These are phyloP conservation scores for Encarsia formosa DNA, from an alignment of 2,888 invertebrate species.

Conservation along the genomic window DNA sequence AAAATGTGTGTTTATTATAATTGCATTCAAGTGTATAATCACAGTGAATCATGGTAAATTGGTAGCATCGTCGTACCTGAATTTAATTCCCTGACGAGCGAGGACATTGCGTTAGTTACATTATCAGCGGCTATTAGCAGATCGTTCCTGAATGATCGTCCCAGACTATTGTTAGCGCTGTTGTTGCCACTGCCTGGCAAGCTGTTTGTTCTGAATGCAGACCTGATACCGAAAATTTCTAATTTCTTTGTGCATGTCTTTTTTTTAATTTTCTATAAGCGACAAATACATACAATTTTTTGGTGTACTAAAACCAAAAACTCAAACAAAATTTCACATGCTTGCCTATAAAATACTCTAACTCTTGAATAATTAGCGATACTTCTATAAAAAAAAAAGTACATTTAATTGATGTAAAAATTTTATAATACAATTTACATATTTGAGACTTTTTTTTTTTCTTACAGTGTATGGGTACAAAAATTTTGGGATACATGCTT, in stretches of 20 bases:
- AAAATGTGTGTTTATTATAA: slow-evolving; percentile 9
- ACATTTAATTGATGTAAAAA: no score
- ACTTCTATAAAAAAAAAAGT: no score
- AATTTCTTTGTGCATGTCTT: slow-evolving; percentile 40
- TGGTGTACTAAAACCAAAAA: no score
- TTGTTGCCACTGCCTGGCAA: slow-evolving; percentile 49
- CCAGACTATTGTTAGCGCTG: slow-evolving; percentile 51
- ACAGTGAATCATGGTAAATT: background rate
- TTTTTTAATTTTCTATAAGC: background rate
- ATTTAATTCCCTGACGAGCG: slow-evolving; percentile 91
- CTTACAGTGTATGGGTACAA: no score
- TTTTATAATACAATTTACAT: no score
- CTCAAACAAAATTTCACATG: no score
- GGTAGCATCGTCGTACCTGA: slow-evolving; percentile 70
- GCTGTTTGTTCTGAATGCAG: slow-evolving; percentile 51
- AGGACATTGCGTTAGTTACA: slow-evolving; percentile 97
- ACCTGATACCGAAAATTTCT: slow-evolving; percentile 51
- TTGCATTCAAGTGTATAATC: slow-evolving; percentile 17
- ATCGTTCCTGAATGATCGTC: slow-evolving; percentile 75
- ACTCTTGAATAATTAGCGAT: no score
- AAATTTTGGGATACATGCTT: no score
- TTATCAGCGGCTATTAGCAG: slow-evolving; percentile 93
- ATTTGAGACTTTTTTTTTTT: no score
- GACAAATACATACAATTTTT: no score
- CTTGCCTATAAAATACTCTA: no score